These are phyloP conservation scores for Echinometra lucunter DNA, from an alignment of 53 echinoderm and acorn worm genomes.

Conservation along the genomic window DNA sequence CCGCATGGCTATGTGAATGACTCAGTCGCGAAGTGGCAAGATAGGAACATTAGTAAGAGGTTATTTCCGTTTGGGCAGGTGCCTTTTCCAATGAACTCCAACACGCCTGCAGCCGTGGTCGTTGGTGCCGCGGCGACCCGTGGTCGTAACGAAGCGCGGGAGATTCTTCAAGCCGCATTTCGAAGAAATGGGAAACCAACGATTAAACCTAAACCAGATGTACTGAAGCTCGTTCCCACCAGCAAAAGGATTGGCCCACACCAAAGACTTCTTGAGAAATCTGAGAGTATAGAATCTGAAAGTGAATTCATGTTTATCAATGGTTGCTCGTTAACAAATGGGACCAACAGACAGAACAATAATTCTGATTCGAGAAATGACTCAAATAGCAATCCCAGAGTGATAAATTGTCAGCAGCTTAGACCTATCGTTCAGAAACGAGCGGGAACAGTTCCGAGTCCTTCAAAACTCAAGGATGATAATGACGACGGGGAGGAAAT, in stretches of 20 bases:
- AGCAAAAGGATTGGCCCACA: slow-evolving; percentile 59
- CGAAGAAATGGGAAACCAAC: slow-evolving; percentile 73
- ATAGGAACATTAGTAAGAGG: slow-evolving; percentile 67
- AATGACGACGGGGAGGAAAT: slow-evolving; percentile 17
- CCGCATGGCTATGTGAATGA: slow-evolving; percentile 84
- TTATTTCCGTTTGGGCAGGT: slow-evolving; percentile 68
- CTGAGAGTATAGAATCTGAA: slow-evolving; percentile 59
- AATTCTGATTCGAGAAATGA: slow-evolving; percentile 29
- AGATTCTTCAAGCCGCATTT: slow-evolving; percentile 52
- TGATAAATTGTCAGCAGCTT: slow-evolving; percentile 8
- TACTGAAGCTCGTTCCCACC: slow-evolving; percentile 60
- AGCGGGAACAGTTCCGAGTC: slow-evolving; percentile 53
- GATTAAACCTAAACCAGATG: slow-evolving; percentile 83
- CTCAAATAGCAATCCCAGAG: slow-evolving; percentile 52
- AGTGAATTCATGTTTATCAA: slow-evolving; percentile 22
- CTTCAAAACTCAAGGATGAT: slow-evolving; percentile 37
- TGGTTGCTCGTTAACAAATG: slow-evolving; percentile 33
- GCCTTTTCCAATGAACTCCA: slow-evolving; percentile 73
- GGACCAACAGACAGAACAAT: background rate
- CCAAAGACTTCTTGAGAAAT: slow-evolving; percentile 68
- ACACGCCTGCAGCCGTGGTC: slow-evolving; percentile 64
- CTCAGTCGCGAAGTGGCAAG: slow-evolving; percentile 81
- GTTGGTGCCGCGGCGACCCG: slow-evolving; percentile 56
- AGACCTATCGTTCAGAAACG: slow-evolving; percentile 28
- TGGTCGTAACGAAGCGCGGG: slow-evolving; percentile 65